Percentiles rank a stretch among this genome's conserved stretches.
These are phyloP conservation scores for Pseudomyrmex concolor DNA, from an alignment of 1,140 invertebrate genomes.

Conservation along the genomic window DNA sequence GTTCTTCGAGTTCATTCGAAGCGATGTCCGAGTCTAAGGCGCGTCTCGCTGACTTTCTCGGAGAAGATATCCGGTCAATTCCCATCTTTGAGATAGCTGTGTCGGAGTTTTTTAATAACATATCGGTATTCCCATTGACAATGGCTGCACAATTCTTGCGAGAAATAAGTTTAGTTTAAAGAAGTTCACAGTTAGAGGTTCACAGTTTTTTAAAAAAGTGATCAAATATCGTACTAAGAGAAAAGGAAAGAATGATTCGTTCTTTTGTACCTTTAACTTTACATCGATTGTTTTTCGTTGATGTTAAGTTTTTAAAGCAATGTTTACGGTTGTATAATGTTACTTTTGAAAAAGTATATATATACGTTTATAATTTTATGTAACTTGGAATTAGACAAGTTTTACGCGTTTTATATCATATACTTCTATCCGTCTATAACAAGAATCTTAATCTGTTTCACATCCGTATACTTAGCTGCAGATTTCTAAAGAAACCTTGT, in stretches of 20 bases:
- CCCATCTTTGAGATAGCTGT: constrained; percentile 25
- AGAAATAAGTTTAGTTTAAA: not conserved
- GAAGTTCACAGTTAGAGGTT: too few species aligned
- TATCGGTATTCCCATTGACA: constrained; percentile 13
- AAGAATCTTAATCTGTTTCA: too few species aligned
- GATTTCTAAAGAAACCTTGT: too few species aligned
- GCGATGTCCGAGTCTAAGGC: constrained; percentile 20
- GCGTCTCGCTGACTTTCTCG: not conserved
- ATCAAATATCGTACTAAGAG: not conserved
- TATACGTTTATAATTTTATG: too few species aligned
- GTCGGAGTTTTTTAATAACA: constrained; percentile 36
- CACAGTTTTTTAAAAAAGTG: not conserved
- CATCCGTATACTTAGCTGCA: too few species aligned
- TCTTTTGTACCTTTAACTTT: not conserved
- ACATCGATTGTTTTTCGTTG: constrained; percentile 6
- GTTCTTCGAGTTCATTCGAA: constrained; percentile 44
- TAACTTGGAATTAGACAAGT: too few species aligned
- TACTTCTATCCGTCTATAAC: too few species aligned
- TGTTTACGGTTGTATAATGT: not conserved
- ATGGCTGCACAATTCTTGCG: constrained; percentile 23
- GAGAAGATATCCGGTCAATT: constrained; percentile 49
- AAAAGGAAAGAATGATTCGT: not conserved
- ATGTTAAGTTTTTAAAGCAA: not conserved
- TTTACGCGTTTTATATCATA: too few species aligned
- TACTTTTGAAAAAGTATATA: too few species aligned